These are phyloP conservation scores for Aricia agestis DNA, from an alignment of 1,140 invertebrate species.

Conservation along the genomic window DNA sequence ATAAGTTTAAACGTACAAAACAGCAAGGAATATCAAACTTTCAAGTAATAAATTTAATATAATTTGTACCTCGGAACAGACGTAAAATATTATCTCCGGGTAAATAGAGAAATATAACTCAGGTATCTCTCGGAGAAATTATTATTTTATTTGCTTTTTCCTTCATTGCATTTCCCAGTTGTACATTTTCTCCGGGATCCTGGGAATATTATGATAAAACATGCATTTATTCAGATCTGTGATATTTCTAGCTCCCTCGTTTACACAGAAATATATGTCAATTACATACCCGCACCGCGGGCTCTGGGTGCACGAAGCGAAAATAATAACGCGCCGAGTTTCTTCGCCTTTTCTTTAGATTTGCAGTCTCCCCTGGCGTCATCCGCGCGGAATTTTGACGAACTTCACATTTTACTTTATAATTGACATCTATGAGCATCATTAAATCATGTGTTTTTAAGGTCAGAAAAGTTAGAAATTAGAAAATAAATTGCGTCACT, in stretches of 20 bases:
- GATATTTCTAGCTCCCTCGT: constrained; percentile 35
- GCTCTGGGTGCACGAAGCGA: constrained; percentile 50
- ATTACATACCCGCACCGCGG: constrained; percentile 34
- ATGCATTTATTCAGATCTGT: constrained; percentile 11
- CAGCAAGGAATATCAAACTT: not conserved
- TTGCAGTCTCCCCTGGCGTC: constrained; percentile 28
- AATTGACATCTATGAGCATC: not conserved
- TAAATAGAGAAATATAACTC: constrained; percentile 3
- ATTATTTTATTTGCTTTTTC: constrained; percentile 4
- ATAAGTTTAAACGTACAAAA: not conserved
- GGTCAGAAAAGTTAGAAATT: no score
- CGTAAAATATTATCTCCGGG: constrained; percentile 7
- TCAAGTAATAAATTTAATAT: not conserved
- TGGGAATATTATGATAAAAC: constrained; percentile 2
- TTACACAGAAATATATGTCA: constrained; percentile 34
- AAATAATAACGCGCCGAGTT: constrained; percentile 45
- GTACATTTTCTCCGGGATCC: not conserved
- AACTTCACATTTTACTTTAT: constrained; percentile 24
- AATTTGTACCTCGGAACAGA: not conserved
- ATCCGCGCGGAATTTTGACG: constrained; percentile 30
- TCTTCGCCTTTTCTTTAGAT: constrained; percentile 46
- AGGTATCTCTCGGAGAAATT: not conserved
- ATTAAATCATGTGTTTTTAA: no score
- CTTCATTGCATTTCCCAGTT: constrained; percentile 10
- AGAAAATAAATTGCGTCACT: no score